These are phyloP conservation scores for Ericerus pela DNA, from an alignment of 1,140 invertebrate species.

Conservation along the genomic window DNA sequence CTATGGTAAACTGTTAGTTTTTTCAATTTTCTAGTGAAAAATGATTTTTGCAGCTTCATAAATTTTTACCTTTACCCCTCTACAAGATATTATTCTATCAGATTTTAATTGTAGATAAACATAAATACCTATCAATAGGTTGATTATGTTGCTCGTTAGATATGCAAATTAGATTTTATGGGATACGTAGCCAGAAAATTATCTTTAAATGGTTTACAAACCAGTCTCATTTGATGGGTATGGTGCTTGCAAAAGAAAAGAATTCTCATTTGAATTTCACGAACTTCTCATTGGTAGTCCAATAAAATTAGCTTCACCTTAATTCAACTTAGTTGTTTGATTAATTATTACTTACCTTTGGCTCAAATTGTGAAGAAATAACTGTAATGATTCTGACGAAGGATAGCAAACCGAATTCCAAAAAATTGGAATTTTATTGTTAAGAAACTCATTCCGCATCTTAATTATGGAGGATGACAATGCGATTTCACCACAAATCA, in stretches of 20 bases:
- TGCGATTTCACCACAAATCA: neutral
- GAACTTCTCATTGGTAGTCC: neutral
- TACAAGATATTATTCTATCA: too few species aligned
- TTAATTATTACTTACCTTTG: neutral
- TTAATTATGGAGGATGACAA: neutral
- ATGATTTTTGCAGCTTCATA: too few species aligned
- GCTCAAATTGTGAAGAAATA: neutral
- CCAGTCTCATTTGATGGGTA: neutral
- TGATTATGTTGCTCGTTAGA: too few species aligned
- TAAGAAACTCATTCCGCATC: neutral
- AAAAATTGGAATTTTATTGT: neutral
- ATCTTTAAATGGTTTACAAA: neutral
- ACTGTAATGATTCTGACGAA: neutral
- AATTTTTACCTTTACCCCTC: too few species aligned
- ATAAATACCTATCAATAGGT: too few species aligned
- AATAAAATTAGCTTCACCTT: neutral
- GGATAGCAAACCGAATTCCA: neutral
- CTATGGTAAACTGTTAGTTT: too few species aligned
- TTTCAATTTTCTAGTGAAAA: too few species aligned
- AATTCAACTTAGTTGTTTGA: neutral
- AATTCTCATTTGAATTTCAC: neutral
- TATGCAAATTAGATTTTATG: neutral
- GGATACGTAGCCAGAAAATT: neutral
- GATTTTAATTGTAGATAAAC: too few species aligned
- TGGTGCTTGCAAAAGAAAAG: neutral